Base-by-base conservation (phyloP, 2,888 invertebrate genomes). In the Polydrusus pterygomalis region DNA sequence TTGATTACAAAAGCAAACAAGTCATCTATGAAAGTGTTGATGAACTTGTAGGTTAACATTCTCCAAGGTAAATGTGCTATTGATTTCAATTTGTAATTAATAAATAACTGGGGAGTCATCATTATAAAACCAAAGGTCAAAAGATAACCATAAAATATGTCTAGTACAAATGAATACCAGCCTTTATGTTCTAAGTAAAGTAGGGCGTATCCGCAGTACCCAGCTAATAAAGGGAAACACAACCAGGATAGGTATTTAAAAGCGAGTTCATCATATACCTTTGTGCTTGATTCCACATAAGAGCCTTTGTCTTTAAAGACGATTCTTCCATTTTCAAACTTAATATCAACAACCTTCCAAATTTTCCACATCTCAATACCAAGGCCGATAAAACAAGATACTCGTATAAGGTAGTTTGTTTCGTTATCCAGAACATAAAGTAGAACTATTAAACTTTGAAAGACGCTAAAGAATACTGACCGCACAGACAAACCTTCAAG, bases 71-170 rank as follows among this genome's bases (percentile, higher is more conserved):
- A 90, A 89, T 99, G 99, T 10, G 99, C 99, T 1, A 99, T 99
- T 17, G 98, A 99, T 87, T 99, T 98, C 82, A 99, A 88, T 88
- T 99, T 99, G 89, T 99, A 99, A 89, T 99, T 99, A 82, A 99
- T 99, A 86, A 99, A 99, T 78, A 99, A 89, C 88, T 99, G 99
- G 7, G 99, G 99, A n/a, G 99, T 99, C 99, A 99, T 99, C 96
- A 99, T 97, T 74, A 99, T 99, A 87, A 99, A 99, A 77, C 99
- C 98, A 87, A 99, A 99, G 1, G 98, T 99, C 75, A 99, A 90
- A 74, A 99, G 90, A 88, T 98, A 99, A 70, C 99, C 99, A 88
- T 99, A 99, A 77, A 99, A 91, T 95, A 99, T 96, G 85, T 95
- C 95, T 38, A 99, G 91, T 45, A 98, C 91, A 90, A 97, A 99